Evolutionary conservation across 2,113 vertebrate species (phyloP).

Genomic region (Zosterops hypoxanthus): DNA sequence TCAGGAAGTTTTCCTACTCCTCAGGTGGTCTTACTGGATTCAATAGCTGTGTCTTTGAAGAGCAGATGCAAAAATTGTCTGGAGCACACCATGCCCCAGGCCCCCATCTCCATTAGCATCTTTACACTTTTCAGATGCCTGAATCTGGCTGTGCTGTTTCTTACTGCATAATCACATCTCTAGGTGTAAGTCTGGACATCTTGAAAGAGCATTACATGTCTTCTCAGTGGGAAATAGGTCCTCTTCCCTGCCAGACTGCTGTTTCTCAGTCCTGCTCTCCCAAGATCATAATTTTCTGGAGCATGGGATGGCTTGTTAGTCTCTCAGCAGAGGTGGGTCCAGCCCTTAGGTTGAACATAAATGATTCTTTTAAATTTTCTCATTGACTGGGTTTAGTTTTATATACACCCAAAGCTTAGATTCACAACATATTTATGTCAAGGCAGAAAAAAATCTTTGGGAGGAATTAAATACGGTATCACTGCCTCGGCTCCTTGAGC

Average conservation of each 20-base stretch:
- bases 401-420: neutral
- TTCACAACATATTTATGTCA: neutral
- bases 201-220: neutral
- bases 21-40: slow-evolving; percentile 8
- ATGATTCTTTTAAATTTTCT: neutral
- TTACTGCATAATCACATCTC: neutral
- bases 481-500: neutral
- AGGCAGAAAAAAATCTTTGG: neutral
- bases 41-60: neutral
- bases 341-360: neutral
- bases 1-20: neutral
- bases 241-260: neutral
- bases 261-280: neutral
- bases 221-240: neutral
- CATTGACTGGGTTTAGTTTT: neutral
- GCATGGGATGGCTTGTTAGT: neutral
- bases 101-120: neutral
- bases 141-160: neutral
- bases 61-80: slow-evolving; percentile 24
- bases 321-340: neutral
- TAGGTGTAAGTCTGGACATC: neutral
- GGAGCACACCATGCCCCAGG: neutral
- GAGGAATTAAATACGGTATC: neutral
- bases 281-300: neutral
- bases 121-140: neutral